Evolutionary conservation across 2,113 vertebrate species (phyloP).

Genomic region (Mirounga angustirostris): DNA sequence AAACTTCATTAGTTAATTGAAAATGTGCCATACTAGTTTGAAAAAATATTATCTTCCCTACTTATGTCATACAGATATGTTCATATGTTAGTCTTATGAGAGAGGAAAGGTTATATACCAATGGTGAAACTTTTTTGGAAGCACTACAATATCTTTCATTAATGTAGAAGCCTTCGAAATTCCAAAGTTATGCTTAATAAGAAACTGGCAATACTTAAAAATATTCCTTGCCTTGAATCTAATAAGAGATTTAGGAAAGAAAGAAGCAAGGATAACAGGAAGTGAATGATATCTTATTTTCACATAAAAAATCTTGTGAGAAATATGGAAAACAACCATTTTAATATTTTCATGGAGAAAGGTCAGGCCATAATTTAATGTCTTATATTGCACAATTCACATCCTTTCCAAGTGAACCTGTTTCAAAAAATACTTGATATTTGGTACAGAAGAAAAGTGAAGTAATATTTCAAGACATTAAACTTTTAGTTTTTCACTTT

Average conservation of each 20-base stretch:
- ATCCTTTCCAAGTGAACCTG: background rate
- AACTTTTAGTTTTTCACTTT: background rate
- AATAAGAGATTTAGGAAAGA: background rate
- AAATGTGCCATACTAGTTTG: background rate
- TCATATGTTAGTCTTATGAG: background rate
- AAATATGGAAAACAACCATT: background rate
- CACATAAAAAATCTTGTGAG: background rate
- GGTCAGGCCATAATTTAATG: background rate
- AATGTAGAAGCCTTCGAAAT: background rate
- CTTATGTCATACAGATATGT: background rate
- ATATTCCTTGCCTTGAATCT: background rate
- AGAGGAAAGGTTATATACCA: background rate
- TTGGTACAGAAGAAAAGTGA: background rate
- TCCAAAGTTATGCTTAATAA: background rate
- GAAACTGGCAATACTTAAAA: background rate
- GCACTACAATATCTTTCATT: background rate
- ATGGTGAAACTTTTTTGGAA: background rate
- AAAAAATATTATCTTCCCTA: background rate
- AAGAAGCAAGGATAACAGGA: background rate
- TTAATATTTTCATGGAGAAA: conserved; percentile 11
- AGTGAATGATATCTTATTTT: background rate
- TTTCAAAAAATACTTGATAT: background rate
- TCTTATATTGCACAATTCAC: background rate
- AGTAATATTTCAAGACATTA: background rate
- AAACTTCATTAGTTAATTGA: background rate